Conservation (phyloP, 2,888 invertebrate species). For the Epinotia nisella region DNA sequence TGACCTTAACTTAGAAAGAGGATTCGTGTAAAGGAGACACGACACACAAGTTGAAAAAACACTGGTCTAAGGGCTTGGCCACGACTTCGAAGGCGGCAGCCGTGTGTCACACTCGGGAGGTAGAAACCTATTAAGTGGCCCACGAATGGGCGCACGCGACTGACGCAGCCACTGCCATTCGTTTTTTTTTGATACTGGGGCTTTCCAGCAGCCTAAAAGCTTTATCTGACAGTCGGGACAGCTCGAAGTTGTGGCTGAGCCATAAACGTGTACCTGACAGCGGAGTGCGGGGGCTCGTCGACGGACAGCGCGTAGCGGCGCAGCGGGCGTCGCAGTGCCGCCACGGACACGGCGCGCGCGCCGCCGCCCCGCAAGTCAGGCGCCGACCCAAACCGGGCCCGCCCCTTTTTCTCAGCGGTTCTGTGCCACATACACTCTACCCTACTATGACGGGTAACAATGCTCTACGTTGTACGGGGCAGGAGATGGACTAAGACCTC, state of each 20-base stretch:
- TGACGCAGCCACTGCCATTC: background rate
- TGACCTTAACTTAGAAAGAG: no score
- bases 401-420: constrained; percentile 65
- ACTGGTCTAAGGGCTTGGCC: background rate
- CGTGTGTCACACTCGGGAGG: no score
- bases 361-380: constrained; percentile 82
- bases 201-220: no score
- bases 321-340: constrained; percentile 80
- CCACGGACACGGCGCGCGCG: constrained; percentile 68
- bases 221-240: no score
- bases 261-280: constrained; percentile 67
- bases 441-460: constrained; percentile 50
- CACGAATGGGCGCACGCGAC: background rate
- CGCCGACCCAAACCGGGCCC: constrained; percentile 84
- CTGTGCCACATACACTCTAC: constrained; percentile 68
- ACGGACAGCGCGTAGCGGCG: constrained; percentile 93
- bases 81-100: background rate
- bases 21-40: no score
- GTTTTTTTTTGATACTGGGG: no score
- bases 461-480: constrained; percentile 20
- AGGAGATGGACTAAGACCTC: constrained; percentile 5
- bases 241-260: background rate
- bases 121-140: background rate
- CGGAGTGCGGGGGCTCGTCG: constrained; percentile 87
- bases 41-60: background rate